Conservation (phyloP, 2,888 invertebrate species). For the Tiliacea citrago region DNA sequence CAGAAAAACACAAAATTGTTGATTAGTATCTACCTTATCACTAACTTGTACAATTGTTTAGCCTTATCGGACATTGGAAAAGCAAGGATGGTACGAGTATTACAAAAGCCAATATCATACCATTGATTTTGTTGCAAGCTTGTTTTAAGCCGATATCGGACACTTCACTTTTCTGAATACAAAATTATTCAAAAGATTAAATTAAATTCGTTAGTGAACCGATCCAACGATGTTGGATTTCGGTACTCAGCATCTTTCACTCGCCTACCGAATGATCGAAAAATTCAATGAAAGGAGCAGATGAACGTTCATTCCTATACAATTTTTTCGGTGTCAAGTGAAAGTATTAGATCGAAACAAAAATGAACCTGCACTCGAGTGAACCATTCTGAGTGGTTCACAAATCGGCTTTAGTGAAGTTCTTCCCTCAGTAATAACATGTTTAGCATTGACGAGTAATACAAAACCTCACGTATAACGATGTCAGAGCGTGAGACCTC, state of each 20-base stretch:
- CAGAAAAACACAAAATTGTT: no score
- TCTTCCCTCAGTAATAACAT: not conserved
- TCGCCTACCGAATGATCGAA: not conserved
- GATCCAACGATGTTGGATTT: not conserved
- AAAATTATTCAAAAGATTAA: no score
- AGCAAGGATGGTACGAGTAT: no score
- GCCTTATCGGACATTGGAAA: no score
- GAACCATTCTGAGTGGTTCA: not conserved
- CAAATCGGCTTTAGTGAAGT: not conserved
- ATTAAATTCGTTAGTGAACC: not conserved
- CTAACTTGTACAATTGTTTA: no score
- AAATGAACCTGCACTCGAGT: not conserved
- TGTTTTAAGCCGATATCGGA: no score
- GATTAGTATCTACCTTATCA: no score
- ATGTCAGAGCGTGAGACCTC: constrained; percentile 56
- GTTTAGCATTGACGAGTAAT: constrained; percentile 23
- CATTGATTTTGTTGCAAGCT: not conserved
- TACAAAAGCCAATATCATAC: no score
- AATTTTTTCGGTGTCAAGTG: not conserved
- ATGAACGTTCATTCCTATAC: not conserved
- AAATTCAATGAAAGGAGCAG: not conserved
- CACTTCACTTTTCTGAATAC: no score
- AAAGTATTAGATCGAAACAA: not conserved
- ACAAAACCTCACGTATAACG: constrained; percentile 50
- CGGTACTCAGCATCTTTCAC: no score